Percentiles rank a stretch among this genome's conserved stretches.
Conservation (phyloP, 2,113 vertebrate species). For the Etia nguti region DNA sequence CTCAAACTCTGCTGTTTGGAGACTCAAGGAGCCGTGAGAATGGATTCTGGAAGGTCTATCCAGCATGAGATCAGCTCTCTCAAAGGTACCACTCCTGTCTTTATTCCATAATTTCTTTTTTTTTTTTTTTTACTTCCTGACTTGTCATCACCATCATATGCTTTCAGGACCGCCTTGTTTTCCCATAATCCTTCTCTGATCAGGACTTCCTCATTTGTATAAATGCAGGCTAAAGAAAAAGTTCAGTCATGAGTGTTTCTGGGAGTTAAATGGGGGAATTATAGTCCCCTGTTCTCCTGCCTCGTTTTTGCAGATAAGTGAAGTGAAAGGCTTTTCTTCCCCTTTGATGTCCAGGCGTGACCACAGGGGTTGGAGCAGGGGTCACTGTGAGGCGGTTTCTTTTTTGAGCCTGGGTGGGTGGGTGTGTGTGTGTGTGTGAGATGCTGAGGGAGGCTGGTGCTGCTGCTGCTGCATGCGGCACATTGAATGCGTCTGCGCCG, state of each 20-base stretch:
- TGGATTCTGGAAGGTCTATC: conserved; percentile 83
- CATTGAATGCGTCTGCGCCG: conserved; percentile 48
- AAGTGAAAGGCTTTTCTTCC: conserved; percentile 45
- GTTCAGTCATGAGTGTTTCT: background rate
- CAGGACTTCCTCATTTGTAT: conserved; percentile 1
- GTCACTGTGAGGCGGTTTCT: conserved; percentile 13
- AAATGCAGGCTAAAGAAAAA: background rate
- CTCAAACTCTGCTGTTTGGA: conserved; percentile 3
- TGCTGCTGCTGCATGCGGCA: conserved; percentile 65
- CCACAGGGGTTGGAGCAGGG: background rate
- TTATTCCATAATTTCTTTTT: background rate
- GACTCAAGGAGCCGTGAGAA: conserved; percentile 1
- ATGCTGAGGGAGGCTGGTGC: conserved; percentile 5
- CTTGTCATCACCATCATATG: background rate
- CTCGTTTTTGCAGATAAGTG: conserved; percentile 6
- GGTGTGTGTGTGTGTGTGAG: background rate
- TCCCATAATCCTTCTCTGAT: conserved; percentile 30
- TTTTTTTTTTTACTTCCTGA: background rate
- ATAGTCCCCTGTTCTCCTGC: background rate
- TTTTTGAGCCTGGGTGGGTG: background rate
- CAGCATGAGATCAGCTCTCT: conserved; percentile 91
- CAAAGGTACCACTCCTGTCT: conserved; percentile 76
- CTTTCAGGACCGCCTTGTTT: conserved; percentile 36
- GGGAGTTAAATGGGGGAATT: background rate
- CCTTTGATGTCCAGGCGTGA: conserved; percentile 14